Percentiles rank a stretch among this genome's conserved stretches.
Evolutionary conservation across 2,888 invertebrate genomes (phyloP).

Genomic region (Parnassius glacialis): DNA sequence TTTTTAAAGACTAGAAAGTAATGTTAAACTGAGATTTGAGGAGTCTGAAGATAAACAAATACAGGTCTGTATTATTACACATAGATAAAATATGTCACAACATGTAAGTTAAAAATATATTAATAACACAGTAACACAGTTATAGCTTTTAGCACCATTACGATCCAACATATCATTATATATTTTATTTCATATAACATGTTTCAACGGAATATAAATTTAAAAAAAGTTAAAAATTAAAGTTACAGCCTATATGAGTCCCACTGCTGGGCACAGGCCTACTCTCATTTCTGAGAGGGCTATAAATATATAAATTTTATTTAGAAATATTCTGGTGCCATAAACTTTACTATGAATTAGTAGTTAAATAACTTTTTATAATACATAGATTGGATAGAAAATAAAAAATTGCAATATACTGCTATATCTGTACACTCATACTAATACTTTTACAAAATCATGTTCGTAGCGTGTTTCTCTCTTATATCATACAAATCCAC

Average conservation of each 20-base stretch:
- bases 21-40: conserved; percentile 63
- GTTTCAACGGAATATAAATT: neutral
- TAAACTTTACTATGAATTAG: conserved; percentile 15
- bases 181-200: conserved; percentile 21
- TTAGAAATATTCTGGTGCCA: neutral
- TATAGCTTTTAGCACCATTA: conserved; percentile 53
- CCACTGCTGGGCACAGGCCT: too few relatives aligned
- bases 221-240: too few relatives aligned
- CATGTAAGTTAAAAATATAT: conserved; percentile 37
- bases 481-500: conserved; percentile 18
- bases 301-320: neutral
- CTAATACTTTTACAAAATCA: conserved; percentile 19
- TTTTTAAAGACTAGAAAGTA: conserved; percentile 74
- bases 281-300: too few relatives aligned
- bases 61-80: conserved; percentile 22
- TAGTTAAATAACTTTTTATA: conserved; percentile 19
- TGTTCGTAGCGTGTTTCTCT: conserved; percentile 20
- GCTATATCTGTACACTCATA: conserved; percentile 32
- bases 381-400: conserved; percentile 21
- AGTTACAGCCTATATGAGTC: too few relatives aligned
- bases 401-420: conserved; percentile 26
- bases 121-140: conserved; percentile 28
- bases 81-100: conserved; percentile 30
- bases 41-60: conserved; percentile 34
- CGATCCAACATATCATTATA: conserved; percentile 47